Conservation (phyloP, 2,113 vertebrate species). For the Erpornis zantholeuca region DNA sequence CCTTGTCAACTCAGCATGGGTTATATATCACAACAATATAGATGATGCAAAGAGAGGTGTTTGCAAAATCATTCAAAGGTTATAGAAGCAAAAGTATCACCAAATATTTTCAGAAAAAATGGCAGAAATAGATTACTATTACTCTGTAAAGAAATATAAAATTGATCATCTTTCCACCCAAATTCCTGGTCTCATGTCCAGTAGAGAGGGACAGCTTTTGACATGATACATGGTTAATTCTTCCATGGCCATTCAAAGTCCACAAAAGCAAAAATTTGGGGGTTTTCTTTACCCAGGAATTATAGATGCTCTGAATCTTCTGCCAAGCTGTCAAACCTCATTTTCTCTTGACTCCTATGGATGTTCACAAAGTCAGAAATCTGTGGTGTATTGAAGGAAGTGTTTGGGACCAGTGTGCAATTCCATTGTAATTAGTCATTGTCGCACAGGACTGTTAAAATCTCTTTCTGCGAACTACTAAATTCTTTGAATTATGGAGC, state of each 20-base stretch:
- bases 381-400: neutral
- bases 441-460: neutral
- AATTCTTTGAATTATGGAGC: neutral
- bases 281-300: neutral
- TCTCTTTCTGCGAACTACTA: neutral
- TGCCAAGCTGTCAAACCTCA: neutral
- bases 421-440: neutral
- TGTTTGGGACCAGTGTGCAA: neutral
- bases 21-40: neutral
- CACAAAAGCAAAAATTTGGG: neutral
- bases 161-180: neutral
- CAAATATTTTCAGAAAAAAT: neutral
- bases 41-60: neutral
- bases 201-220: neutral
- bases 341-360: neutral
- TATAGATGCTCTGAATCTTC: neutral
- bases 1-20: neutral
- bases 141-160: neutral
- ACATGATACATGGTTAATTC: neutral
- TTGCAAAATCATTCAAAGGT: neutral
- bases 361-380: neutral
- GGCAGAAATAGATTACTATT: neutral
- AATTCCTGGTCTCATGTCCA: accelerated
- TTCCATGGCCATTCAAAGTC: neutral
- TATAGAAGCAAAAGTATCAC: neutral